Percentiles rank a stretch among this genome's conserved stretches.
Evolutionary conservation across 2,113 vertebrate species (phyloP).

Genomic region (Alaudala cheleensis): DNA sequence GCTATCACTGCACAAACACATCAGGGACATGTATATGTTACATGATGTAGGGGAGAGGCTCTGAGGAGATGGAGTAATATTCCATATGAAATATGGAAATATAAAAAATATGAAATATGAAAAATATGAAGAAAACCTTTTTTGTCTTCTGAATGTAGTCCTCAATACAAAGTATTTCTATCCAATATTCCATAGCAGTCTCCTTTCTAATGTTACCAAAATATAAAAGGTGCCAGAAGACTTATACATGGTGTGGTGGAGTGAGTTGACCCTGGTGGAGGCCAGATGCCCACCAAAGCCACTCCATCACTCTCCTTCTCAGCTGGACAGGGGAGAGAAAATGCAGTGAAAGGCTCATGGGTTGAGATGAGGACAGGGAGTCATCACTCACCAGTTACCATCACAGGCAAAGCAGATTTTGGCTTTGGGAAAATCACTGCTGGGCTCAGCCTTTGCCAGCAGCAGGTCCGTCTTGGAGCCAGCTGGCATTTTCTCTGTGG

Average conservation of each 20-base stretch:
- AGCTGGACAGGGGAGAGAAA: background rate
- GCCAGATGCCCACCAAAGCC: background rate
- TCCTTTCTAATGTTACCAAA: background rate
- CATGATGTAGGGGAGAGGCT: background rate
- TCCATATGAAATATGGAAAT: background rate
- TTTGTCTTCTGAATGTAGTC: background rate
- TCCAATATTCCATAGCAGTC: background rate
- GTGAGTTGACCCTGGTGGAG: background rate
- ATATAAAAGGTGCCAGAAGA: background rate
- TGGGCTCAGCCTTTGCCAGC: background rate
- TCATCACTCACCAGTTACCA: background rate
- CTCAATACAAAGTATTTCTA: background rate
- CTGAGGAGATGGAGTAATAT: background rate
- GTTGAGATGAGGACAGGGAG: background rate
- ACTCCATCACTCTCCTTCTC: background rate
- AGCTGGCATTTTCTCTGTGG: background rate
- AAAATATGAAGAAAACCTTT: background rate
- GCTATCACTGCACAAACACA: background rate
- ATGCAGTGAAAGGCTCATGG: background rate
- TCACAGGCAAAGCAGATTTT: background rate
- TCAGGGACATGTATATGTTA: background rate
- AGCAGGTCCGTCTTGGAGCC: background rate
- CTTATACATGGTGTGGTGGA: too few relatives aligned
- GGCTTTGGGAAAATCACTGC: background rate
- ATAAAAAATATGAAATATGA: too few relatives aligned